A percentile compares a stretch with the other conserved stretches of the same genome.
Conservation (phyloP, 2,888 invertebrate genomes). For the Anticlea derivata region DNA sequence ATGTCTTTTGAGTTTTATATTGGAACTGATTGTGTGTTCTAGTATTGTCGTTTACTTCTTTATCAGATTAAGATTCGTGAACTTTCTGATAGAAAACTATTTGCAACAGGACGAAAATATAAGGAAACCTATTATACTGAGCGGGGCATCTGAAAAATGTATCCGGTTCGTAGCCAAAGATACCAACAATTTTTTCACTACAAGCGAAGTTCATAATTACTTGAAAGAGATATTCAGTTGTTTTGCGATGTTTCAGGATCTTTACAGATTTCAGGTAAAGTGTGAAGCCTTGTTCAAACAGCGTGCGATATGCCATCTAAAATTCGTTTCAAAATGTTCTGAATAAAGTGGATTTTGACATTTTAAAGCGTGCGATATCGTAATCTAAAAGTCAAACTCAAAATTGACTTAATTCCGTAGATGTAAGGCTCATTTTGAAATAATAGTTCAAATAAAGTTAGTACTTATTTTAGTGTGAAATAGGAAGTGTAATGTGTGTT, state of each 20-base stretch:
- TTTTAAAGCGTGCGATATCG: no score
- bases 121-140: conserved; percentile 32
- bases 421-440: no score
- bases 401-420: no score
- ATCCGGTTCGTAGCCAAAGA: conserved; percentile 33
- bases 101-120: conserved; percentile 37
- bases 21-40: conserved; percentile 53
- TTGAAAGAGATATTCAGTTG: conserved; percentile 47
- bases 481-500: no score
- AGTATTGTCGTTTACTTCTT: conserved; percentile 53
- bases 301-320: no score
- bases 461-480: no score
- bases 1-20: conserved; percentile 42
- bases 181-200: conserved; percentile 45
- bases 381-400: no score
- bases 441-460: no score
- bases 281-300: background rate
- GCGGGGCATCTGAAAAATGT: background rate
- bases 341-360: no score
- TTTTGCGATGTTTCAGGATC: conserved; percentile 43
- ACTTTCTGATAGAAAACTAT: conserved; percentile 55
- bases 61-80: conserved; percentile 52
- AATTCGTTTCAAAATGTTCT: no score
- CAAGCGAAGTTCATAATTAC: conserved; percentile 45
- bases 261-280: conserved; percentile 52